Base-by-base conservation (phyloP, 1,140 invertebrate species). In the Hycleus phaleratus region DNA sequence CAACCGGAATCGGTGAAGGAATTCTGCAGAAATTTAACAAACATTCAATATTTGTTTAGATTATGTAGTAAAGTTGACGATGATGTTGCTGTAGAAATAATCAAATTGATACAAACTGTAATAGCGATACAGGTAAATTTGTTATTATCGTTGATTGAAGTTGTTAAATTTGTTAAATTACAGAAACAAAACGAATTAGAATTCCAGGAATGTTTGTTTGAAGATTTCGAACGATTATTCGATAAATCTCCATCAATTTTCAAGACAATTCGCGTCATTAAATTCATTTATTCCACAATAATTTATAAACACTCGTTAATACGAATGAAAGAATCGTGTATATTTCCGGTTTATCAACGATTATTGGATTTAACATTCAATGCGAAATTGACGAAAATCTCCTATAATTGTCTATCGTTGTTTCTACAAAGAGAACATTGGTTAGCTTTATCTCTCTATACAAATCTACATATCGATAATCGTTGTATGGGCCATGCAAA, bases 251-350 rank as follows among this genome's bases (percentile, higher is more conserved):
- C 26, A 8, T 32, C 32, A 32, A 18, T 18, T 18, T 7, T 32
- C 32, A 45, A 53, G 18, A 53, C 44, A 46, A 45, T 53, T 32
- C 26, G 24, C 2, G 46, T 18, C 26, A 45, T 45, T 3, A 26
- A 26, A 12, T 45, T 53, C 18, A n/a, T 53, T 5, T 26, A 46
- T 9, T n/a, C 26, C n/a, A 11, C 24, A 32, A 7, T 53, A 26
- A 10, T 18, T 44, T 53, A 46, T 46, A 53, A 53, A 1, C 7
- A 53, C n/a, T 53, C 51, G 3, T 18, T 53, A 11, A 53, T 53
- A 45, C 26, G 10, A 5, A 7, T 32, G 18, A 26, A 53, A 9
- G 18, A 6, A 4, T 26, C 7, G 18, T 24, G 51, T 46, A 38
- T 46, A n/a, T 32, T 53, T 7, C 11, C 10, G n/a, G 12, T 53